Conservation (phyloP, 2,888 invertebrate species). For the Drosophila anomelani region DNA sequence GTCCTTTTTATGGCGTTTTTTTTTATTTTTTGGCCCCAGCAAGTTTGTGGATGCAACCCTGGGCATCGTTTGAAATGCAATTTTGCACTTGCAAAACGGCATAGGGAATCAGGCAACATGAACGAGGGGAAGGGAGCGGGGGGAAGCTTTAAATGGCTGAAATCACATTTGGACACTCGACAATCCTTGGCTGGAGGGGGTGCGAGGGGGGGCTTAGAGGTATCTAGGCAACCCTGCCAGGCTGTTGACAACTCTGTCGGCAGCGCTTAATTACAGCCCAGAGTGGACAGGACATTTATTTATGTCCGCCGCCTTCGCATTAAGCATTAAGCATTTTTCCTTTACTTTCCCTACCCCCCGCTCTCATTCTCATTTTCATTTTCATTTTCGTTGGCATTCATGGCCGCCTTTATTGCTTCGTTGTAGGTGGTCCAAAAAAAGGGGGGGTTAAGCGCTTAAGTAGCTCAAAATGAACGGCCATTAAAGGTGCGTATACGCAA, state of each 20-base stretch:
- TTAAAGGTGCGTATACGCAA: slow-evolving; percentile 52
- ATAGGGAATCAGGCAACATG: slow-evolving; percentile 15
- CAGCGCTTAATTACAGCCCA: slow-evolving; percentile 21
- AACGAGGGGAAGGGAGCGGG: not conserved
- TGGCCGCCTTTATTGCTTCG: slow-evolving; percentile 15
- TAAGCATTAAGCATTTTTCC: slow-evolving; percentile 16
- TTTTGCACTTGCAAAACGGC: slow-evolving; percentile 26
- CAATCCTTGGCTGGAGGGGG: not conserved
- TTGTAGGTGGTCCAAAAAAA: slow-evolving; percentile 6
- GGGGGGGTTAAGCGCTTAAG: slow-evolving; percentile 50
- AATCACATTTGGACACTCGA: slow-evolving; percentile 3
- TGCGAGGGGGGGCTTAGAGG: not conserved
- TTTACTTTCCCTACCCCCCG: not conserved
- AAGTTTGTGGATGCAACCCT: slow-evolving; percentile 25
- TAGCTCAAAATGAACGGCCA: slow-evolving; percentile 60
- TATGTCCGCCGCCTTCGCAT: slow-evolving; percentile 6
- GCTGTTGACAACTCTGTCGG: slow-evolving; percentile 22
- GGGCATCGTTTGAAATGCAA: slow-evolving; percentile 24
- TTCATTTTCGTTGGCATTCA: slow-evolving; percentile 19
- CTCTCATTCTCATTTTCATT: not conserved
- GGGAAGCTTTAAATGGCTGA: slow-evolving; percentile 7
- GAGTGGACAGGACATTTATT: slow-evolving; percentile 24
- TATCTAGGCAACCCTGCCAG: not conserved
- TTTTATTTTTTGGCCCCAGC: not conserved
- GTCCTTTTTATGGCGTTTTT: not conserved